Conservation (phyloP, 2,888 invertebrate species). For the Lasius fuliginosus region DNA sequence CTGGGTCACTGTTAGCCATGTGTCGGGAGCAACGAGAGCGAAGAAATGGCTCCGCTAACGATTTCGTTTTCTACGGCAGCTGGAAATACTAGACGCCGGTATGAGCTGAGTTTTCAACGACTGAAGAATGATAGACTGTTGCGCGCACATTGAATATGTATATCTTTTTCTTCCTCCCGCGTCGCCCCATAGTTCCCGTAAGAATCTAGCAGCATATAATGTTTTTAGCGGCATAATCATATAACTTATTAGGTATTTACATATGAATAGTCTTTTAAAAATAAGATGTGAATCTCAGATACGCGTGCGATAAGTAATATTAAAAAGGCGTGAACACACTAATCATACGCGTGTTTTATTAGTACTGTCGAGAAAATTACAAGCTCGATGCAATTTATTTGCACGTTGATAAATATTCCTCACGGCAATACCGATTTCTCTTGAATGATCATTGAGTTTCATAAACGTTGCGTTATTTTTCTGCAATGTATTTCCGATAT, state of each 20-base stretch:
- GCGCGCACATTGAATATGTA: slow-evolving; percentile 43
- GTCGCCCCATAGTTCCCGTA: not conserved
- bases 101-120: slow-evolving; percentile 59
- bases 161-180: slow-evolving; percentile 20
- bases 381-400: slow-evolving; percentile 14
- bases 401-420: slow-evolving; percentile 14
- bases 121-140: slow-evolving; percentile 67
- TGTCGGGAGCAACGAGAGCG: slow-evolving; percentile 62
- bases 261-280: not conserved
- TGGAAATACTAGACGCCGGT: slow-evolving; percentile 56
- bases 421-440: slow-evolving; percentile 23
- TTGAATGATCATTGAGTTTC: slow-evolving; percentile 13
- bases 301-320: slow-evolving; percentile 8
- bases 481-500: slow-evolving; percentile 29
- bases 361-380: not conserved
- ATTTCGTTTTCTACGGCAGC: slow-evolving; percentile 72
- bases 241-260: slow-evolving; percentile 25
- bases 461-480: not conserved
- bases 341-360: not conserved
- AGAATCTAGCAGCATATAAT: not conserved
- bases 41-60: slow-evolving; percentile 67
- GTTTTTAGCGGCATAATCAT: slow-evolving; percentile 7
- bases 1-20: slow-evolving; percentile 78
- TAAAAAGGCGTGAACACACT: slow-evolving; percentile 23
- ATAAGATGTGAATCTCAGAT: slow-evolving; percentile 24